Percentiles rank a stretch among this genome's conserved stretches.
phyloP scores from a whole-genome alignment of 2,888 invertebrate genomes.

The Parasteatoda lunata region DNA sequence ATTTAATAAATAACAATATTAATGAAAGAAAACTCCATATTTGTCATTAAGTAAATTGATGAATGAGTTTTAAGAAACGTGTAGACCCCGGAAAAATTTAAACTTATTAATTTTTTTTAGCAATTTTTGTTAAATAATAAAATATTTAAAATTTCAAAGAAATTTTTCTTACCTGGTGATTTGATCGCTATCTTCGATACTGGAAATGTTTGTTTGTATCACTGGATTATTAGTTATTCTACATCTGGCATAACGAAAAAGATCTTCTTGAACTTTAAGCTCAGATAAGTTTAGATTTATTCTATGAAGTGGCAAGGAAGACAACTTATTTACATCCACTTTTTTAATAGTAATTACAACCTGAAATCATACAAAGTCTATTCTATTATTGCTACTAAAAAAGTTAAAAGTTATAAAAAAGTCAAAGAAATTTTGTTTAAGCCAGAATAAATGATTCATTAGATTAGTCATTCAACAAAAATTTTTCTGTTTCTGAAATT shows the following conservation, averaged over 20 bases:
- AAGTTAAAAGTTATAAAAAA: too few species aligned
- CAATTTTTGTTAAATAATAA: neutral
- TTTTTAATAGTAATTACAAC: constrained; percentile 83
- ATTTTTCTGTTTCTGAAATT: too few species aligned
- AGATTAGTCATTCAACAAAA: too few species aligned
- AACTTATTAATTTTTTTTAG: neutral
- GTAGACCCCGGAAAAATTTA: too few species aligned
- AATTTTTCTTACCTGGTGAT: constrained; percentile 23
- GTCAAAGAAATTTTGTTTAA: too few species aligned
- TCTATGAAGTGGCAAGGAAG: constrained; percentile 84
- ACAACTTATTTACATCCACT: constrained; percentile 86
- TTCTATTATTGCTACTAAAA: too few species aligned
- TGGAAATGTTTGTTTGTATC: constrained; percentile 84
- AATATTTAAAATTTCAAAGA: too few species aligned
- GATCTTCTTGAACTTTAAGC: constrained; percentile 77
- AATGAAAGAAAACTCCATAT: too few species aligned
- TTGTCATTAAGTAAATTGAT: too few species aligned
- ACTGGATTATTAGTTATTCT: constrained; percentile 86
- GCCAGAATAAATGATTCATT: too few species aligned
- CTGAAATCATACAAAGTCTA: constrained; percentile 5
- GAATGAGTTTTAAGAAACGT: too few species aligned
- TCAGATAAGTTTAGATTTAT: constrained; percentile 74
- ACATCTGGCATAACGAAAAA: constrained; percentile 89
- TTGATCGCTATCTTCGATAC: constrained; percentile 16
- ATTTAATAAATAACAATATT: neutral